These are phyloP conservation scores for Phylloscopus trochilus DNA, from an alignment of 2,113 vertebrate genomes.

Conservation along the genomic window DNA sequence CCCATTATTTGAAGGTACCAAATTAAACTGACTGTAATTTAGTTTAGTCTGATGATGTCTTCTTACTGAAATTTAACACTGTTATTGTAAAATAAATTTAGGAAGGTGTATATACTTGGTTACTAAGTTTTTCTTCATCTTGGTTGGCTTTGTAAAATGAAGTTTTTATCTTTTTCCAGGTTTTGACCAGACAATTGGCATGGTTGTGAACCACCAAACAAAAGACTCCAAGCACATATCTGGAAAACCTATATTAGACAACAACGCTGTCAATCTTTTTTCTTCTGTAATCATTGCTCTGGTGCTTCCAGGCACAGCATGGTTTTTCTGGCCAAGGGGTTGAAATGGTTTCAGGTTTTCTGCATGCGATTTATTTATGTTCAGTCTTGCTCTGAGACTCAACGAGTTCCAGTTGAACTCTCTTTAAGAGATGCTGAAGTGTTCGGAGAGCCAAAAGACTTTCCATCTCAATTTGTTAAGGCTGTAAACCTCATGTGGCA, in stretches of 20 bases:
- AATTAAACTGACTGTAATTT: not conserved
- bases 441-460: not conserved
- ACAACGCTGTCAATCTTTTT: conserved; percentile 95
- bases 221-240: conserved; percentile 79
- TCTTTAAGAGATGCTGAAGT: not conserved
- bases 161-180: conserved; percentile 71
- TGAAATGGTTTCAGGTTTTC: conserved; percentile 41
- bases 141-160: not conserved
- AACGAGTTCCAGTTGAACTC: not conserved
- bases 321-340: conserved; percentile 83
- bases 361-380: not conserved
- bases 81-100: not conserved
- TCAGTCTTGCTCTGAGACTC: not conserved
- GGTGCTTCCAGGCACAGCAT: conserved; percentile 84
- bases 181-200: conserved; percentile 83
- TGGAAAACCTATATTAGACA: conserved; percentile 93
- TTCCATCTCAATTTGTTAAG: not conserved
- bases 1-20: not conserved
- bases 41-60: not conserved
- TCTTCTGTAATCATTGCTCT: conserved; percentile 88
- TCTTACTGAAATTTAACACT: not conserved
- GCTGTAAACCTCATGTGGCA: not conserved
- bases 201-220: conserved; percentile 84
- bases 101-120: not conserved
- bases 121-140: not conserved